Conservation (phyloP, 2,113 vertebrate genomes). For the Eulemur macaco region DNA sequence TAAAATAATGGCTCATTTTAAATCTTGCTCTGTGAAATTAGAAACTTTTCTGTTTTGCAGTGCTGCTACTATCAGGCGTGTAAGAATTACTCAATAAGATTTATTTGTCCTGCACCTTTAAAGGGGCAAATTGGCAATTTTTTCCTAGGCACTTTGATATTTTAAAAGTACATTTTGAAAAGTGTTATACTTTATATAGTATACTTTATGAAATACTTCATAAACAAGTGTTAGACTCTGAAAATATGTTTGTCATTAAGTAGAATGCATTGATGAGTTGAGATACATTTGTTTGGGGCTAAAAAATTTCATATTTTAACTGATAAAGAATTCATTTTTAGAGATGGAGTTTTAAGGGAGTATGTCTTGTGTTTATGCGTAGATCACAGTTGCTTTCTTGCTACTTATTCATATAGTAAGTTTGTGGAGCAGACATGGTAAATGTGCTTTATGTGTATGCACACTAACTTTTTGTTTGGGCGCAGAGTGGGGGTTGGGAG, state of each 20-base stretch:
- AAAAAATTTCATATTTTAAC: neutral
- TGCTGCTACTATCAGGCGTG: neutral
- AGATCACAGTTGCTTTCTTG: neutral
- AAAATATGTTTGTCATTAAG: conserved; percentile 23
- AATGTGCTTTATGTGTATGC: conserved; percentile 5
- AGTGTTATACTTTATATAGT: neutral
- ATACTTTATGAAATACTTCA: neutral
- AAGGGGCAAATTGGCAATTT: neutral
- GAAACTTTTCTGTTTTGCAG: neutral
- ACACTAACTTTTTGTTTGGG: conserved; percentile 37
- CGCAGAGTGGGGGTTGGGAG: neutral
- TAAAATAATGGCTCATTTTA: neutral
- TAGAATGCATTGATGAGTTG: neutral
- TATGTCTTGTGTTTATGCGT: neutral
- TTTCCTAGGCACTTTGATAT: neutral
- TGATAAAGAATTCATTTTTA: conserved; percentile 32
- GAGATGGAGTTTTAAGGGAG: conserved; percentile 1
- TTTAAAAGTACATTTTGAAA: conserved; percentile 31
- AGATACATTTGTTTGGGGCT: conserved; percentile 14
- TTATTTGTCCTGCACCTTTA: neutral
- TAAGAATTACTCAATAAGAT: neutral
- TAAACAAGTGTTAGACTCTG: neutral
- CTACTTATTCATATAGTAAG: neutral
- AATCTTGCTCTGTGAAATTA: conserved; percentile 1
- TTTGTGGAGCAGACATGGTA: conserved; percentile 20